Conservation (phyloP, 2,797 vertebrate genomes). For the Bovichtus diacanthus region DNA sequence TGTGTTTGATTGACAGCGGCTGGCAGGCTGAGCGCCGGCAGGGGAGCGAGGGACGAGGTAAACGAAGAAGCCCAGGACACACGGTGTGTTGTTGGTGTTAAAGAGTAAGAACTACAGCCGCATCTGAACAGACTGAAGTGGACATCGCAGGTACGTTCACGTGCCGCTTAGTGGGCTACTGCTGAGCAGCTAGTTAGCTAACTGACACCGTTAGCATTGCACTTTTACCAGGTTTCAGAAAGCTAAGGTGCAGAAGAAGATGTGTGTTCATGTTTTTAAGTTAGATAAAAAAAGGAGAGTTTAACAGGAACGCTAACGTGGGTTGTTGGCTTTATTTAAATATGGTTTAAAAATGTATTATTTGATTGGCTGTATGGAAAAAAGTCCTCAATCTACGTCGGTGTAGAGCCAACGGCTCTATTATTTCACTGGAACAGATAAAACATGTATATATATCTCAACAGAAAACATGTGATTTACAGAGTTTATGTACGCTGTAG, state of each 20-base stretch:
- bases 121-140: not conserved
- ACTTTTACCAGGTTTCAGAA: not conserved
- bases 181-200: not conserved
- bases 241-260: not conserved
- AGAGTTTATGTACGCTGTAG: too few relatives aligned
- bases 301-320: too few relatives aligned
- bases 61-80: not conserved
- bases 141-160: not conserved
- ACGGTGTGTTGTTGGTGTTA: not conserved
- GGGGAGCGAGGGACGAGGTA: too few relatives aligned
- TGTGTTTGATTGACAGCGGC: not conserved
- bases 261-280: not conserved
- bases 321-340: not conserved
- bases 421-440: too few relatives aligned
- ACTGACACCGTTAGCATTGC: not conserved
- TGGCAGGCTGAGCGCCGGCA: too few relatives aligned
- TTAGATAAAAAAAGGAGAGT: not conserved
- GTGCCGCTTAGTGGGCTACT: not conserved
- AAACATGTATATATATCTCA: too few relatives aligned
- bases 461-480: too few relatives aligned
- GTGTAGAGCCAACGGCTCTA: not conserved
- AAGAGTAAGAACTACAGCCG: not conserved
- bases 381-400: not conserved
- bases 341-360: not conserved
- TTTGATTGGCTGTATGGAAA: not conserved